phyloP scores from a whole-genome alignment of 2,888 invertebrate genomes.

The Xestia c-nigrum region DNA sequence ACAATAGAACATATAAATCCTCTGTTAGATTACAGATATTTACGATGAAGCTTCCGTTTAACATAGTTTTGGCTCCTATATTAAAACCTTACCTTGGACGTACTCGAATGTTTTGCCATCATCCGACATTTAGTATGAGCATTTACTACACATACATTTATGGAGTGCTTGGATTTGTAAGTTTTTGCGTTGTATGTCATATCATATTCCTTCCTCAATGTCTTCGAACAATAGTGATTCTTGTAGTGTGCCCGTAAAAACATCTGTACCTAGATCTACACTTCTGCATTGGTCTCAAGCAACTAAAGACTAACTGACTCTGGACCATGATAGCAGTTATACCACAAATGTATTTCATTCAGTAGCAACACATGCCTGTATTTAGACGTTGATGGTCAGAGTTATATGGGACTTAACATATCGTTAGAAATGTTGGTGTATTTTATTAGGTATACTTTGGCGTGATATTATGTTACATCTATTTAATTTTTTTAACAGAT shows the following conservation, averaged over 20 bases:
- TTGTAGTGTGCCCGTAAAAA: not conserved
- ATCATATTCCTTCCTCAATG: not conserved
- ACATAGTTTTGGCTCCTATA: conserved; percentile 74
- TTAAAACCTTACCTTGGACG: conserved; percentile 77
- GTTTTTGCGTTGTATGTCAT: conserved; percentile 38
- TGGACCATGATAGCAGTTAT: not conserved
- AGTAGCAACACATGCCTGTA: not conserved
- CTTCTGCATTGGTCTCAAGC: not conserved
- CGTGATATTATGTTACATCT: not conserved
- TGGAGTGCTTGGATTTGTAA: conserved; percentile 80
- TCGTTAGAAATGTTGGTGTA: not conserved
- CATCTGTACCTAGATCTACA: not conserved
- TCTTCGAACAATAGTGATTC: not conserved
- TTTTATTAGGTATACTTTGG: not conserved
- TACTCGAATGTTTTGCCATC: conserved; percentile 76
- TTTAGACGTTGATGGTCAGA: not conserved
- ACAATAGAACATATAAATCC: conserved; percentile 40
- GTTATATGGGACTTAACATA: not conserved
- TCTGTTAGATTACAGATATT: conserved; percentile 41
- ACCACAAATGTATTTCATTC: not conserved
- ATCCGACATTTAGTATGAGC: conserved; percentile 76
- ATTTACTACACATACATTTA: conserved; percentile 79
- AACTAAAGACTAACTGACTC: not conserved
- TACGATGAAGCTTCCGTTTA: conserved; percentile 83
- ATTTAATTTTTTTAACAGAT: conserved; percentile 70